phyloP scores from a whole-genome alignment of 2,888 invertebrate genomes.

The Plebejus argus region DNA sequence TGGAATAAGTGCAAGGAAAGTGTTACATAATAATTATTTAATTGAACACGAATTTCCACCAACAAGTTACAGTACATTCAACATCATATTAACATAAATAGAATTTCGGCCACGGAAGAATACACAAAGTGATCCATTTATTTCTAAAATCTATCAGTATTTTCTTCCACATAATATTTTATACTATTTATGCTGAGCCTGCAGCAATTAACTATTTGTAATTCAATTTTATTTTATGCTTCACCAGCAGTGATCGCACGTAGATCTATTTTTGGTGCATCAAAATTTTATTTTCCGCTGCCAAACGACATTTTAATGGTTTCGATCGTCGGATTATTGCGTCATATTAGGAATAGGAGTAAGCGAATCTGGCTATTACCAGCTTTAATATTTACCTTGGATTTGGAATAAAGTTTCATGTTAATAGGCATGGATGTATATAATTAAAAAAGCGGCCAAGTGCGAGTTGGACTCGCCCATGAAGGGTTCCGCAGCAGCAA shows the following conservation, averaged over 20 bases:
- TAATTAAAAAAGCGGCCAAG: too few relatives aligned
- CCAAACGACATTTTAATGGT: conserved; percentile 34
- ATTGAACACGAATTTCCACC: too few relatives aligned
- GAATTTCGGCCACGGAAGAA: too few relatives aligned
- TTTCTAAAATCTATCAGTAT: background rate
- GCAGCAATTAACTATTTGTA: background rate
- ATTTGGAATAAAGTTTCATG: background rate
- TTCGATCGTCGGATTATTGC: conserved; percentile 23
- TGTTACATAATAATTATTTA: too few relatives aligned
- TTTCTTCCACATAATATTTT: background rate
- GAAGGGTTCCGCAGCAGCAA: too few relatives aligned
- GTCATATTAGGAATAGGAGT: conserved; percentile 29
- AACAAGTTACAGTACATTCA: too few relatives aligned
- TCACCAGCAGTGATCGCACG: conserved; percentile 34
- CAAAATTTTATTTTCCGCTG: conserved; percentile 30
- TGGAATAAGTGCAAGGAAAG: too few relatives aligned
- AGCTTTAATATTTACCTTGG: conserved; percentile 19
- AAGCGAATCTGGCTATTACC: conserved; percentile 25
- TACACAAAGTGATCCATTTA: too few relatives aligned
- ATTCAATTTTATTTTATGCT: conserved; percentile 23
- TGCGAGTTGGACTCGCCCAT: too few relatives aligned
- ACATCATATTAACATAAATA: too few relatives aligned
- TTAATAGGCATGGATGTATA: background rate
- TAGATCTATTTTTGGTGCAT: conserved; percentile 29
- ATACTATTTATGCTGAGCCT: background rate